Conservation (phyloP, 2,113 vertebrate genomes). For the Chinchilla lanigera region DNA sequence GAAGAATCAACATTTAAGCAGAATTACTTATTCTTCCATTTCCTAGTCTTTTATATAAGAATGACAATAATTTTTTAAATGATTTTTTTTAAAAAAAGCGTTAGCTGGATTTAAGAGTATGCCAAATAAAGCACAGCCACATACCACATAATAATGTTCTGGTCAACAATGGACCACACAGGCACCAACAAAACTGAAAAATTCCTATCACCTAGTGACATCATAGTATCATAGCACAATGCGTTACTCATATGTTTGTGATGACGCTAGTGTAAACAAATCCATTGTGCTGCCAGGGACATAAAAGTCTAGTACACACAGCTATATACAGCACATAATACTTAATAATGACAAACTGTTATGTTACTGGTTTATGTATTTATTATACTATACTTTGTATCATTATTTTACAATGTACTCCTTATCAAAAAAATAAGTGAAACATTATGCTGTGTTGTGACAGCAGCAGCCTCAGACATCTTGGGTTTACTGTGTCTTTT, state of each 20-base stretch:
- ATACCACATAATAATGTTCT: too few species aligned
- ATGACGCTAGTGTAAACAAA: neutral
- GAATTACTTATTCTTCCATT: conserved; percentile 8
- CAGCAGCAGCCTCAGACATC: neutral
- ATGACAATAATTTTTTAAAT: neutral
- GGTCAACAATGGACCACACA: neutral
- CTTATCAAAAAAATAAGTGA: neutral
- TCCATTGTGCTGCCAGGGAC: neutral
- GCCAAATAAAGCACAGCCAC: neutral
- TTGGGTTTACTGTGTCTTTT: neutral
- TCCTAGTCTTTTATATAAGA: conserved; percentile 5
- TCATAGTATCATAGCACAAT: too few species aligned
- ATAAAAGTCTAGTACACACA: neutral
- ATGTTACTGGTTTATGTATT: neutral
- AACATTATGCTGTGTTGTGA: neutral
- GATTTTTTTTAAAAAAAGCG: neutral
- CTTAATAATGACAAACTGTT: neutral
- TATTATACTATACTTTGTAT: neutral
- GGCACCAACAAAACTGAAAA: neutral
- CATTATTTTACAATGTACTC: neutral
- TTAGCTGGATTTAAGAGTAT: neutral
- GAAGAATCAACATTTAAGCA: conserved; percentile 5
- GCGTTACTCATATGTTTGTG: too few species aligned
- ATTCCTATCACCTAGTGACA: neutral
- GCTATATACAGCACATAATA: neutral